Base-by-base conservation (phyloP, 2,888 invertebrate species). In the Ommatoiulus sabulosus region DNA sequence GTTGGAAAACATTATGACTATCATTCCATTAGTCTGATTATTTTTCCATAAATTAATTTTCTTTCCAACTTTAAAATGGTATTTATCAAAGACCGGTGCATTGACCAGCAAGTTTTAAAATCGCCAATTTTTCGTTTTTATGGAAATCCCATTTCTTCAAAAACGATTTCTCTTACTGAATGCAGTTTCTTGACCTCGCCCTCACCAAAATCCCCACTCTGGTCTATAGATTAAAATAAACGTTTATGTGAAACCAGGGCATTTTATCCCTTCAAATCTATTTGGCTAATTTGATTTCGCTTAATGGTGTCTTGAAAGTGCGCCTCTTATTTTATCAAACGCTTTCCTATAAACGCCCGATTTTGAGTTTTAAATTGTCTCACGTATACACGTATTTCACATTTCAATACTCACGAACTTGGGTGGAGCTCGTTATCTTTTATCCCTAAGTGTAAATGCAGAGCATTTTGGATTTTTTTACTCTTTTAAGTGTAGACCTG, bases 351-450 rank as follows among this genome's bases (percentile, higher is more conserved):
- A 63, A 72, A 72, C 24, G 72, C 12, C 35, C 24, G 72, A 72
- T 72, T 8, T n/a, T 72, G 0, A 24, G 72, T 24, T n/a, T 24
- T 8, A 10, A 72, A 72, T 72, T 24, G 72, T 72, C 24, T 72
- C 24, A 24, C 24, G 24, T 72, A 12, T 52, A 72, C 24, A 72
- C 24, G 72, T 72, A 72, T 72, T 72, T 72, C 24, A 72, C 72
- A 72, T 72, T 72, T 72, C 72, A 72, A 7, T 72, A 7, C 72
- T 72, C 72, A 72, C 72, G 72, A 72, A 72, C 24, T 72, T 72
- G 72, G 72, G 72, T 72, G 72, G 72, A 24, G 72, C 72, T 72
- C 72, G 8, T 72, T 72, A 72, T 72, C 72, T 72, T 24, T 24
- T 8, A 24, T 72, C 24, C 72, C 24, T 24, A 72, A 72, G 72